These are phyloP conservation scores for Linurgus olivaceus DNA, from an alignment of 2,797 vertebrate species.

Conservation along the genomic window DNA sequence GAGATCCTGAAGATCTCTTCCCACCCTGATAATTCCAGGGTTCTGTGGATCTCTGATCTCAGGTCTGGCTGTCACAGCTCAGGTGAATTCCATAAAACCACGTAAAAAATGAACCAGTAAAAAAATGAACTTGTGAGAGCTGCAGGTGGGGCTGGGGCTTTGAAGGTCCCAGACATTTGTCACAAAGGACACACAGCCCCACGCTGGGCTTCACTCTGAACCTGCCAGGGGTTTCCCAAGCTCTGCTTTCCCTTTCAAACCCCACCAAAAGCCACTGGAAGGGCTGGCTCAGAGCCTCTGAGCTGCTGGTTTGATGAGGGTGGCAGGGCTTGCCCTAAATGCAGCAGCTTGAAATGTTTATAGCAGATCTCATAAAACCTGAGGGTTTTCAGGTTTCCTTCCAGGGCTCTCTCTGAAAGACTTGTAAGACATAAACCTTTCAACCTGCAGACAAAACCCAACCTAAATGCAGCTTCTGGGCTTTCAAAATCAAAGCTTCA, in stretches of 20 bases:
- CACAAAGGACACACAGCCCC: background rate
- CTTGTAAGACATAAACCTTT: background rate
- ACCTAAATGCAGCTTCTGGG: background rate
- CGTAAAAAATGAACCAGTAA: too few relatives aligned
- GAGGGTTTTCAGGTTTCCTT: background rate
- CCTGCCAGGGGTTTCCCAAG: background rate
- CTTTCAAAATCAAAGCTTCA: background rate
- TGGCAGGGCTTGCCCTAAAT: background rate
- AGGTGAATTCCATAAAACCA: background rate
- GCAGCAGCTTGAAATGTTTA: background rate
- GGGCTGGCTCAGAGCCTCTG: background rate
- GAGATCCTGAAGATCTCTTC: background rate
- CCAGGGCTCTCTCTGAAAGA: background rate
- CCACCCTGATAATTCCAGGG: background rate
- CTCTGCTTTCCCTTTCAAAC: background rate
- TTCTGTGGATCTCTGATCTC: background rate
- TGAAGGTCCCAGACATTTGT: background rate
- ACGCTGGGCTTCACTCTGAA: accelerated
- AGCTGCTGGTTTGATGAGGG: background rate
- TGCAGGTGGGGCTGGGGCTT: background rate
- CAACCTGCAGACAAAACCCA: background rate
- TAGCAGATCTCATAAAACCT: background rate
- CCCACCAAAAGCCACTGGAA: background rate
- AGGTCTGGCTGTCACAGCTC: accelerated
- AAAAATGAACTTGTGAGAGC: background rate